Evolutionary conservation across 2,797 vertebrate species (phyloP).

Genomic region (Eutrigla gurnardus): DNA sequence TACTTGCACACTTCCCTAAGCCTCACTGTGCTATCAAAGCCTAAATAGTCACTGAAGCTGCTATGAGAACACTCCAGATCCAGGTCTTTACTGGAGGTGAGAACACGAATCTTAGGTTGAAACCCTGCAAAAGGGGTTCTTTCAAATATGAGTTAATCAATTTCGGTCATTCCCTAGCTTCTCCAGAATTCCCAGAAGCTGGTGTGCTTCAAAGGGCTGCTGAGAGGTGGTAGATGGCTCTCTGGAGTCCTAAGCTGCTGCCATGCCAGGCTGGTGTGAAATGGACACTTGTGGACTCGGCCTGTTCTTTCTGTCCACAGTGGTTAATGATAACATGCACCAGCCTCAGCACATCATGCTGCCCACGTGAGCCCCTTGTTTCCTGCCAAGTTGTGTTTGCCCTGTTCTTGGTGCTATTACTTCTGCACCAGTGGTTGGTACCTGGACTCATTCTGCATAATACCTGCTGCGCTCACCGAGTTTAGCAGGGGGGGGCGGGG

Average conservation of each 20-base stretch:
- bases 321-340: constrained; percentile 77
- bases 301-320: constrained; percentile 76
- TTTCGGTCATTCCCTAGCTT: no score
- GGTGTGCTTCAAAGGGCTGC: constrained; percentile 54
- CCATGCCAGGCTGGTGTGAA: constrained; percentile 75
- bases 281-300: constrained; percentile 75
- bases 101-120: constrained; percentile 59
- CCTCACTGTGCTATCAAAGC: constrained; percentile 17
- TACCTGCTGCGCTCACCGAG: background rate
- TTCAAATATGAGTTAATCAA: constrained; percentile 62
- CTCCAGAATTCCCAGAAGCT: constrained; percentile 65
- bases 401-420: constrained; percentile 52
- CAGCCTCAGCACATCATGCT: constrained; percentile 64
- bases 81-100: constrained; percentile 63
- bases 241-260: constrained; percentile 58
- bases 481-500: constrained; percentile 2
- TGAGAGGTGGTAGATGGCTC: constrained; percentile 55
- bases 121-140: constrained; percentile 52
- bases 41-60: constrained; percentile 4
- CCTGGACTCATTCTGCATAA: constrained; percentile 28
- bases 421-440: constrained; percentile 27
- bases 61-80: constrained; percentile 46
- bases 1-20: constrained; percentile 17
- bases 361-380: constrained; percentile 63
- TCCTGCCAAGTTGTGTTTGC: constrained; percentile 68